Percentiles rank a stretch among this genome's conserved stretches.
Evolutionary conservation across 2,797 vertebrate species (phyloP).

Genomic region (Austrolebias charrua): DNA sequence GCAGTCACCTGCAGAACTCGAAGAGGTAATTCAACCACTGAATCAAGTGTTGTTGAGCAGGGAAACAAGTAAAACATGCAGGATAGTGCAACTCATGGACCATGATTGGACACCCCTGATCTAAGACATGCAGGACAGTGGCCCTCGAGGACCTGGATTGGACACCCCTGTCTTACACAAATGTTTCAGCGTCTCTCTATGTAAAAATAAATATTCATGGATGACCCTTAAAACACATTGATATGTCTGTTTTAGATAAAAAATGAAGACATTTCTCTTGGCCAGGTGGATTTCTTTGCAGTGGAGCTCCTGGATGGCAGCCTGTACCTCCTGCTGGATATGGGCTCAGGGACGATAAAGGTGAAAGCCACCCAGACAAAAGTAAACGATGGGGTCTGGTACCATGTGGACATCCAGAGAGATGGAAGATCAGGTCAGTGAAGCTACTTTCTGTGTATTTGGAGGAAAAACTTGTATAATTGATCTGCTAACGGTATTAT

Average conservation of each 20-base stretch:
- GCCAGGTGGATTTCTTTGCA: constrained; percentile 94
- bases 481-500: background rate
- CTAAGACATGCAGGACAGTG: no score
- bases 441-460: background rate
- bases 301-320: constrained; percentile 96
- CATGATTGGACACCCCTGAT: no score
- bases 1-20: no score
- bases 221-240: background rate
- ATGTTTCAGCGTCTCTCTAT: no score
- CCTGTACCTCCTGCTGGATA: constrained; percentile 93
- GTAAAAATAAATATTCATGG: no score
- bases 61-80: no score
- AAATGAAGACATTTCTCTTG: background rate
- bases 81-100: no score
- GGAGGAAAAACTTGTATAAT: background rate
- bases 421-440: constrained; percentile 93
- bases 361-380: constrained; percentile 97
- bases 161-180: no score
- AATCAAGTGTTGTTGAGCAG: no score
- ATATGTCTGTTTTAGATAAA: no score
- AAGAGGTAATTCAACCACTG: no score
- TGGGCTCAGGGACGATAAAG: constrained; percentile 99
- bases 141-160: no score
- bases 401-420: constrained; percentile 97
- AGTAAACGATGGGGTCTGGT: constrained; percentile 98